Evolutionary conservation across 2,113 vertebrate genomes (phyloP), one percentile per base, ranked within the genome.

Genomic region (Alexandromys fortis): DNA sequence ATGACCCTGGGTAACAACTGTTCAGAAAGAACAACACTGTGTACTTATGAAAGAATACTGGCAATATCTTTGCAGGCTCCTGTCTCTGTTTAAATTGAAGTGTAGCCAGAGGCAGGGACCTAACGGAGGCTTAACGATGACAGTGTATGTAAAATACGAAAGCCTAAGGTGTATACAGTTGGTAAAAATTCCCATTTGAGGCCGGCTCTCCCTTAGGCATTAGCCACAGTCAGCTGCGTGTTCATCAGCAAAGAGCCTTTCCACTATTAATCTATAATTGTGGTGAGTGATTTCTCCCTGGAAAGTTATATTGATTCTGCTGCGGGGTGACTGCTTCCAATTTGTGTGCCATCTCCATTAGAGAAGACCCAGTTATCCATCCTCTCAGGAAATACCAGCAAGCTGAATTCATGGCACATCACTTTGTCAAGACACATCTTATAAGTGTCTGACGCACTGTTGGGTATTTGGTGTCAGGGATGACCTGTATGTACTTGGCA

Each of bases 281-380:
- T 33, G 28, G 47, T 3, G 45, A 78, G 16, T 52, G 16, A 78
- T 78, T 52, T 78, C 76, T 52, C 28, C 9, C 16, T 28, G 16
- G 16, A 45, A 78, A 49, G 47, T 9, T 35, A 78, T 49, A 78
- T 19, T 16, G 76, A 17, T 49, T 78, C 76, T 78, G 21, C 16
- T 35, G 35, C 16, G 5, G 30, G 76, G 76, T 35, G 7, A 81
- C 75, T 89, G 47, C 35, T 63, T 89, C 72, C 38, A 63, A 83
- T 82, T 14, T 95, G 86, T 58, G 70, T 68, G 52, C 7, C 88
- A 24, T 90, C 87, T 93, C 45, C 24, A 49, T 65, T 92, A 90
- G 55, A 79, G 94, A 79, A 92, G 85, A 87, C 70, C 42, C 16
- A 0, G 86, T 82, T 88, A 68, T 89, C 30, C 7, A 94, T 93